Base-by-base conservation (phyloP, 2,888 invertebrate genomes). In the Polylopha cassiicola region DNA sequence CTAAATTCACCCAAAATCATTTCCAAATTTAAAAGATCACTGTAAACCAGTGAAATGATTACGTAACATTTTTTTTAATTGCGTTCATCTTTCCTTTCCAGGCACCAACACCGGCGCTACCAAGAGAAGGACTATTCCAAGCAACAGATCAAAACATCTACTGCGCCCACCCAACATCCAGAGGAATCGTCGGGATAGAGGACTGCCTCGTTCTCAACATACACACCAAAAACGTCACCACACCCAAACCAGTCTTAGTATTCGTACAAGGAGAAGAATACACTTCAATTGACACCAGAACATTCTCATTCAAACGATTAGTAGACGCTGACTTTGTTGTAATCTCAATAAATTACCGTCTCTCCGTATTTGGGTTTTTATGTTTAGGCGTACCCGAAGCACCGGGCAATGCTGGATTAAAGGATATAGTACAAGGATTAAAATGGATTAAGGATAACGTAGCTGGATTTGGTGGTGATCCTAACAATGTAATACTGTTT, bases 381-480 rank as follows among this genome's bases (percentile, higher is more conserved):
- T 89, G 88, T 42, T 65, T 90, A 33, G 88, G 88, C 7, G 85
- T 81, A 1, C 48, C 68, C 4, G 88, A 88, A 51, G 89, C 90
- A 1, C 89, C 92, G 0, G 96, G 97, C 0, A 97, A 97, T 65
- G 90, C 93, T 49, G 97, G 96, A 0, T 71, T 97, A 13, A 90
- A 91, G 65, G 97, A 97, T 65, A 92, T 97, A 47, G 88, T 92
- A 45, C 87, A 93, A 75, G 95, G 92, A 1, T 74, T 97, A 36
- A 68, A 87, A 46, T 93, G 94, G 94, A 85, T 93, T 1, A 86
- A 89, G 50, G 84, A 89, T 33, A 92, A 95, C 61, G 92, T 94
- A 21, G 77, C 55, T 1, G 78, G 86, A 27, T 95, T 95, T 62
- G 92, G 94, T 4, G 95, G 95, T 1, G 90, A 95, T 69, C 89